These are phyloP conservation scores for Lepus oiostolus DNA, from an alignment of 2,797 vertebrate species.

Conservation along the genomic window DNA sequence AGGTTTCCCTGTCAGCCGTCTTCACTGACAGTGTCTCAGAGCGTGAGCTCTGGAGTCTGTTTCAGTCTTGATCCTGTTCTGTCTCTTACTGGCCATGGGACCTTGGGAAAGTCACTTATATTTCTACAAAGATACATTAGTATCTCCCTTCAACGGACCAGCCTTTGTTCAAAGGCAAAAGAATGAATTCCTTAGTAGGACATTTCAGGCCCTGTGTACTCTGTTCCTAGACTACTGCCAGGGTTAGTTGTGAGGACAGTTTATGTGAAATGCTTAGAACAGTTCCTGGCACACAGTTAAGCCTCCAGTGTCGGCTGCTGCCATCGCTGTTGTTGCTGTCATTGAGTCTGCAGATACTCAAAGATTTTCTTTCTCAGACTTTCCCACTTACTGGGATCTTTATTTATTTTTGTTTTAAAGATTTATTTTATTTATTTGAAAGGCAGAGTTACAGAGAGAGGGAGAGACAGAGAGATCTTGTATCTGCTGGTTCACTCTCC, in stretches of 20 bases:
- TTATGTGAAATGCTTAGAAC: background rate
- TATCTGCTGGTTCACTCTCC: too few relatives aligned
- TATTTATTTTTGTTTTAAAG: too few relatives aligned
- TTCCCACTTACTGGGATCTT: background rate
- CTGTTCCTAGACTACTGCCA: background rate
- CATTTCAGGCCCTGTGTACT: too few relatives aligned
- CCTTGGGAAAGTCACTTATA: background rate
- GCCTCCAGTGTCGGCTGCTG: background rate
- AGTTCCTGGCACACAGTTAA: background rate
- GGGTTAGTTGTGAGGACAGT: background rate
- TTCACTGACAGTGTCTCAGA: background rate
- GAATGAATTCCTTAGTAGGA: too few relatives aligned
- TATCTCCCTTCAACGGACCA: background rate
- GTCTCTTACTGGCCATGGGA: background rate
- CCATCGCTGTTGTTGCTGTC: background rate
- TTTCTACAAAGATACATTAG: background rate
- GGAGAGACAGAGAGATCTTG: too few relatives aligned
- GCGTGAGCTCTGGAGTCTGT: background rate
- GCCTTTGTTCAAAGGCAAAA: too few relatives aligned
- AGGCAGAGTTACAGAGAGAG: too few relatives aligned
- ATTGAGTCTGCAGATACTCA: background rate
- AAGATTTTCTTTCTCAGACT: background rate
- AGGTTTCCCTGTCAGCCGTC: background rate
- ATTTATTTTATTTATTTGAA: too few relatives aligned
- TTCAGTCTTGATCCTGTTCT: background rate